Percentiles rank a stretch among this genome's conserved stretches.
Conservation (phyloP, 2,113 vertebrate species). For the Elephantulus edwardii region DNA sequence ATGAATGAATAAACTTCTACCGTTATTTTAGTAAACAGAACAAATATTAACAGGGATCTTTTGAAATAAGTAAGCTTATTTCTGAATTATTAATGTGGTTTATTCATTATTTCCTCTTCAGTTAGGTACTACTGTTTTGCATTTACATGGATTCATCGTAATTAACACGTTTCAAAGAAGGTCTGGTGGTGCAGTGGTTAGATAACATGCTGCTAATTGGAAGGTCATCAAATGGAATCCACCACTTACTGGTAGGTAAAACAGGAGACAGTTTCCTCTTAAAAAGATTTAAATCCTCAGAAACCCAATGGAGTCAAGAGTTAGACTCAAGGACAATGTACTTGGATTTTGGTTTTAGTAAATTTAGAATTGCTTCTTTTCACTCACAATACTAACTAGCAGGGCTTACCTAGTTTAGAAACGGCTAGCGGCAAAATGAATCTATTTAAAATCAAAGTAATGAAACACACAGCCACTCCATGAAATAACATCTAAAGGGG, state of each 20-base stretch:
- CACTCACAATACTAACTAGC: neutral
- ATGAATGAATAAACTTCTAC: neutral
- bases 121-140: too few relatives aligned
- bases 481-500: constrained; percentile 81
- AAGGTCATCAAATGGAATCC: too few relatives aligned
- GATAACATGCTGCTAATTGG: too few relatives aligned
- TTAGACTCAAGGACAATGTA: too few relatives aligned
- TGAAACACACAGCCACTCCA: constrained; percentile 73
- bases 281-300: too few relatives aligned
- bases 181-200: too few relatives aligned
- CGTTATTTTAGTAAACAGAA: constrained; percentile 23
- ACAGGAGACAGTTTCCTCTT: too few relatives aligned
- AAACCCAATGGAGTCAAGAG: too few relatives aligned
- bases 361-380: constrained; percentile 9
- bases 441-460: constrained; percentile 77
- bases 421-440: constrained; percentile 76
- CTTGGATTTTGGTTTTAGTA: too few relatives aligned
- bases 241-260: too few relatives aligned
- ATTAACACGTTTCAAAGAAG: too few relatives aligned
- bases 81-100: neutral
- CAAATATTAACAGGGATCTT: neutral
- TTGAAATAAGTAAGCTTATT: neutral
- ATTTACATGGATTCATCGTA: too few relatives aligned
- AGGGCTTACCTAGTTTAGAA: constrained; percentile 77
- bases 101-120: neutral